Percentiles rank a stretch among this genome's conserved stretches.
These are phyloP conservation scores for Strix uralensis DNA, from an alignment of 2,113 vertebrate genomes.

Conservation along the genomic window DNA sequence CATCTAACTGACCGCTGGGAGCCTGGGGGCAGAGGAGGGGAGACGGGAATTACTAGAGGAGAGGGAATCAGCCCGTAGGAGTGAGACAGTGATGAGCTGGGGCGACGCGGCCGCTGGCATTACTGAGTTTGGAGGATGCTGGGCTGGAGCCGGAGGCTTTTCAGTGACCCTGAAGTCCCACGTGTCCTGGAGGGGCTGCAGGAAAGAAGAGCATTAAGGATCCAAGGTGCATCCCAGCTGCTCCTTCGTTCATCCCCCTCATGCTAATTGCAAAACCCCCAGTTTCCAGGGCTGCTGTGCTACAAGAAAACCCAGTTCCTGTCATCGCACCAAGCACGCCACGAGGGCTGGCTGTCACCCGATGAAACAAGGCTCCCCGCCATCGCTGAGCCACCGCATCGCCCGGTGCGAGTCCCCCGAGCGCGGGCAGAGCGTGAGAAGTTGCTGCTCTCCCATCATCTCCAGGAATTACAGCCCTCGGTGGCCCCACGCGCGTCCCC, in stretches of 20 bases:
- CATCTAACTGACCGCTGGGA: background rate
- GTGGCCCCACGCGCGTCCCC: background rate
- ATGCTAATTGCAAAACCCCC: background rate
- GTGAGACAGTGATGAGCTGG: background rate
- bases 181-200: background rate
- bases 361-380: background rate
- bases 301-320: background rate
- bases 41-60: background rate
- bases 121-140: background rate
- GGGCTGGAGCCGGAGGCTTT: background rate
- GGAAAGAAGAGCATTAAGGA: background rate
- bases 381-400: background rate
- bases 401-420: fast-evolving
- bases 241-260: background rate
- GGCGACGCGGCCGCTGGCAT: fast-evolving
- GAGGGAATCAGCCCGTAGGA: background rate
- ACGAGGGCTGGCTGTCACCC: background rate
- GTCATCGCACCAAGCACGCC: background rate
- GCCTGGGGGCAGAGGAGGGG: background rate
- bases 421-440: background rate
- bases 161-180: background rate
- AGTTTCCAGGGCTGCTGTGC: fast-evolving
- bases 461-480: background rate
- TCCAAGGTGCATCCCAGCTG: background rate
- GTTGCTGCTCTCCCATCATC: background rate